phyloP scores from a whole-genome alignment of 2,797 vertebrate genomes.

The Aphelocoma californica region DNA sequence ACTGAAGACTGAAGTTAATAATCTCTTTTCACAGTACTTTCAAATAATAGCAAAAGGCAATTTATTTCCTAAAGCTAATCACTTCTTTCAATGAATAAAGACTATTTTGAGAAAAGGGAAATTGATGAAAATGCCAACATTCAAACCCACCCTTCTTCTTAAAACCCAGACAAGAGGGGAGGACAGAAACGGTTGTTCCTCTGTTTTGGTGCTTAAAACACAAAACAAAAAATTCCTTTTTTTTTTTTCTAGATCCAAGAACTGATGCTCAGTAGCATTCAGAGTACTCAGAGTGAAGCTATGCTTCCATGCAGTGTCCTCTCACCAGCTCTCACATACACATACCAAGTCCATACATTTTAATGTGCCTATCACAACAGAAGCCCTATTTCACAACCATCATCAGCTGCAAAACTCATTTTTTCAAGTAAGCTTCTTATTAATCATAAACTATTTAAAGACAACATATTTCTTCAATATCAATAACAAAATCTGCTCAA shows the following conservation, averaged over 20 bases:
- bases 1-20: background rate
- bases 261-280: background rate
- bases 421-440: background rate
- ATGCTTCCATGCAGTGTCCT: background rate
- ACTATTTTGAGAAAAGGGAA: background rate
- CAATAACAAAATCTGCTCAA: background rate
- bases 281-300: background rate
- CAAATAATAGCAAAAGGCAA: background rate
- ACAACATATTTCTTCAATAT: background rate
- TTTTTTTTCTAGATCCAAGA: background rate
- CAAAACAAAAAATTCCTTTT: rapidly evolving
- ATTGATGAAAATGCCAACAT: background rate
- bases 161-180: background rate
- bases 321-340: background rate
- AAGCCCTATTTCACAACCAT: background rate
- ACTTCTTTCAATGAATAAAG: background rate
- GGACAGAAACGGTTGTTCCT: background rate
- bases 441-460: background rate
- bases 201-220: background rate
- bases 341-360: background rate
- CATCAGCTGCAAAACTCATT: background rate
- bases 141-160: background rate
- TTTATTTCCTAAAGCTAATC: background rate
- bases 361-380: background rate
- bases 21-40: background rate